Base-by-base conservation (phyloP, 2,797 vertebrate species). In the Lateolabrax maculatus region DNA sequence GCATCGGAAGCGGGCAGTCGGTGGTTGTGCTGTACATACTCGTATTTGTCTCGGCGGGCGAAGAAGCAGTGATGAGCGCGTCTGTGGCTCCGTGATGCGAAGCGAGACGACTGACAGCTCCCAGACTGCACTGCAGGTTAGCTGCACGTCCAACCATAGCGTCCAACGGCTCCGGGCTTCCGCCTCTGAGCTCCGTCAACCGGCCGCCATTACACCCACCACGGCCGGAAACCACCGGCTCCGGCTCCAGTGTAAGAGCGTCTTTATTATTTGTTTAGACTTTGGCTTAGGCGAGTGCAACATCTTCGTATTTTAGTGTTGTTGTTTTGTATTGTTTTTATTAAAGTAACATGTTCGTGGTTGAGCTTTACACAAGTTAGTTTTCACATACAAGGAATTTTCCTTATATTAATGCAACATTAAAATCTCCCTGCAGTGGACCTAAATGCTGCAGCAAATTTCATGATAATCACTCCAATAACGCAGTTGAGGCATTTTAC, bases 71-170 rank as follows among this genome's bases (percentile, higher is more conserved):
- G 66, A 58, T 34, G 70, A 77, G 75, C 68, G 62, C 75, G 63
- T 74, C 83, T 39, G 49, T 60, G n/a, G 83, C 71, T 78, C 37
- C 71, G 71, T 73, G 64, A 75, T 75, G 90, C 90, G 90, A 87
- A 87, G 86, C 84, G 58, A 71, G 27, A 53, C 53, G 82, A 78
- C 2, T 92, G 90, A 93, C 94, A 95, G 92, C 84, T 94, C 92
- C 92, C 91, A 93, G 89, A 85, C 93, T 92, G 91, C 93, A 93
- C 90, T 92, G 93, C 94, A 91, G 92, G 84, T 67, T 19, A 64
- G 68, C 80, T 11, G 43, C 8, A 27, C 84, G 53, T 91, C 74
- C 90, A 78, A 79, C 85, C 77, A 52, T 5, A 46, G 67, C 77
- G 80, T 72, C 84, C 81, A 34, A 73, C 76, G 6, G 71, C 43